These are phyloP conservation scores for Calosoma granatense DNA, from an alignment of 1,140 invertebrate species.

Conservation along the genomic window DNA sequence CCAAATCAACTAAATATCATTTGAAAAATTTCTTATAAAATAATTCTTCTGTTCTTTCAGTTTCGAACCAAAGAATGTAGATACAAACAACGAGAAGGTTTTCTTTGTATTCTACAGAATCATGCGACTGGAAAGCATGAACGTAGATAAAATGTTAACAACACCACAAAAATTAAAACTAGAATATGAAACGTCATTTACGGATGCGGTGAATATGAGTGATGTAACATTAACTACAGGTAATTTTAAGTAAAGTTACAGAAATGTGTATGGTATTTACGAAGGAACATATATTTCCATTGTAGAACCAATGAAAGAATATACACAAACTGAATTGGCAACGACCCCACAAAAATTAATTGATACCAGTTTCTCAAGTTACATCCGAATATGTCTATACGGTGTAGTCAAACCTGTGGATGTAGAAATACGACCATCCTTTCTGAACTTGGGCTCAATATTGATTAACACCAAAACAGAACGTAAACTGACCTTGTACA, in stretches of 20 bases:
- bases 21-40: neutral
- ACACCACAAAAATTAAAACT: no score
- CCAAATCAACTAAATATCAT: neutral
- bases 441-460: constrained; percentile 20
- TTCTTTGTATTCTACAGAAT: neutral
- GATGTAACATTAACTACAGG: no score
- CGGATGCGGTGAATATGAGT: no score
- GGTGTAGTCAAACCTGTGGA: constrained; percentile 19
- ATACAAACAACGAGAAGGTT: neutral
- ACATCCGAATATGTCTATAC: constrained; percentile 23
- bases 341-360: no score
- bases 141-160: neutral
- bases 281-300: no score
- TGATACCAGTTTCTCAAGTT: no score
- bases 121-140: neutral
- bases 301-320: no score
- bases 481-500: constrained; percentile 20
- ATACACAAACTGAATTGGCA: no score
- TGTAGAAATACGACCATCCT: constrained; percentile 21
- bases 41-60: neutral
- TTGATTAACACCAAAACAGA: constrained; percentile 16
- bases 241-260: no score
- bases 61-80: neutral
- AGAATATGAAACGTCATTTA: no score
- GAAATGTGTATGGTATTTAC: no score